phyloP scores from a whole-genome alignment of 2,797 vertebrate species.

The Rachycentron canadum region DNA sequence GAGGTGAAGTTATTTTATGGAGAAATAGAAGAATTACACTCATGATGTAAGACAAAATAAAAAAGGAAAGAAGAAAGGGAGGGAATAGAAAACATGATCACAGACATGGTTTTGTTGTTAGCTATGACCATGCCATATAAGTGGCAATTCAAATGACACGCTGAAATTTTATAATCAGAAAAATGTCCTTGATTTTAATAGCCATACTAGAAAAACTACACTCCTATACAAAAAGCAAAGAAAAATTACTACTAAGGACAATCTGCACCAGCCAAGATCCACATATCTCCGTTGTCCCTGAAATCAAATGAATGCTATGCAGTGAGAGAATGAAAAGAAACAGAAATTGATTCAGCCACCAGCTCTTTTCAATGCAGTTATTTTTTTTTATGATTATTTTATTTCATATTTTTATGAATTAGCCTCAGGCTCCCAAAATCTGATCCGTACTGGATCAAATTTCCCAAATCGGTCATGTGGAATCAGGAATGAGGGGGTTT shows the following conservation, averaged over 20 bases:
- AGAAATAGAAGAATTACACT: not conserved
- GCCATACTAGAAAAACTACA: not conserved
- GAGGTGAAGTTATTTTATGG: not conserved
- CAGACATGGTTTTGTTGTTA: not conserved
- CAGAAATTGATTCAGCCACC: conserved; percentile 54
- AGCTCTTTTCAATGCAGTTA: conserved; percentile 49
- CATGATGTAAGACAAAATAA: not conserved
- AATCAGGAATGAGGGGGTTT: conserved; percentile 54
- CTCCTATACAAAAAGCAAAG: conserved; percentile 5
- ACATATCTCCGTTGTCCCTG: conserved; percentile 58
- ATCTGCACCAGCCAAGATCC: conserved; percentile 44
- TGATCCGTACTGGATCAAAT: conserved; percentile 55
- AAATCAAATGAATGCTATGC: conserved; percentile 50
- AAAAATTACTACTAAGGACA: conserved; percentile 32
- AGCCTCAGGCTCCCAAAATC: conserved; percentile 41
- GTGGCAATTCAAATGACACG: conserved; percentile 7
- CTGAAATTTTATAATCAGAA: conserved; percentile 7
- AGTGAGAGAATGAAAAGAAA: conserved; percentile 48
- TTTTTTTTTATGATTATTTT: conserved; percentile 44
- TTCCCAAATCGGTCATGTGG: conserved; percentile 57
- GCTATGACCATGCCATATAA: not conserved
- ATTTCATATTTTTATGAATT: conserved; percentile 49
- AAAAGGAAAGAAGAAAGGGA: not conserved
- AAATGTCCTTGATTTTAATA: conserved; percentile 21
- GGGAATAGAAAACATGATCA: not conserved